Conservation (phyloP, 2,888 invertebrate genomes). For the Aleiodes testaceus region DNA sequence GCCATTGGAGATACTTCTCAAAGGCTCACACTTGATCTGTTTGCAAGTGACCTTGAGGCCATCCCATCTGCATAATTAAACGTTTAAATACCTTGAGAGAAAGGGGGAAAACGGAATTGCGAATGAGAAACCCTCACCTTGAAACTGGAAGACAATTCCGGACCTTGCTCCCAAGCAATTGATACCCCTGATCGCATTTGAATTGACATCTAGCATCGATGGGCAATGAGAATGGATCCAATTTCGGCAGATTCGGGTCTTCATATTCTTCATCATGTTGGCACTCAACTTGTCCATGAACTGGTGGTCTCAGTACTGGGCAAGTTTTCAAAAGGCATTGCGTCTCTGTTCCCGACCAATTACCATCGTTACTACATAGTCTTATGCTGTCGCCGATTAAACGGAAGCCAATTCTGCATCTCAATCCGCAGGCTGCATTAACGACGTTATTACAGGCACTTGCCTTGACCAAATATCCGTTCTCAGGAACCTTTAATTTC, state of each 20-base stretch:
- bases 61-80: conserved; percentile 74
- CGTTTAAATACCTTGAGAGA: too few relatives aligned
- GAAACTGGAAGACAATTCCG: conserved; percentile 80
- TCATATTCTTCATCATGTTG: conserved; percentile 72
- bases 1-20: conserved; percentile 75
- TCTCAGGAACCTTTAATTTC: conserved; percentile 76
- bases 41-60: conserved; percentile 80
- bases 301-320: conserved; percentile 75
- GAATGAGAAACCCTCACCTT: conserved; percentile 57
- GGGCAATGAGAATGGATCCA: conserved; percentile 64
- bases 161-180: conserved; percentile 78
- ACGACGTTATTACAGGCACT: conserved; percentile 78
- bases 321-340: conserved; percentile 79
- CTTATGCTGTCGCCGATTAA: conserved; percentile 75
- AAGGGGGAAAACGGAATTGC: too few relatives aligned
- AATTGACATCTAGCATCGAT: conserved; percentile 81
- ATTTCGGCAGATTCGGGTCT: conserved; percentile 51
- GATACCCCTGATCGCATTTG: conserved; percentile 78
- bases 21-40: conserved; percentile 74
- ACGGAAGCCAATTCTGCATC: conserved; percentile 80
- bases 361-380: conserved; percentile 78
- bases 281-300: conserved; percentile 76
- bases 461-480: conserved; percentile 80
- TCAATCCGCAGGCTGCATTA: conserved; percentile 81
- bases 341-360: conserved; percentile 80